Evolutionary conservation across 2,797 vertebrate genomes (phyloP), one percentile per base, ranked within the genome.

Genomic region (Bucorvus abyssinicus): DNA sequence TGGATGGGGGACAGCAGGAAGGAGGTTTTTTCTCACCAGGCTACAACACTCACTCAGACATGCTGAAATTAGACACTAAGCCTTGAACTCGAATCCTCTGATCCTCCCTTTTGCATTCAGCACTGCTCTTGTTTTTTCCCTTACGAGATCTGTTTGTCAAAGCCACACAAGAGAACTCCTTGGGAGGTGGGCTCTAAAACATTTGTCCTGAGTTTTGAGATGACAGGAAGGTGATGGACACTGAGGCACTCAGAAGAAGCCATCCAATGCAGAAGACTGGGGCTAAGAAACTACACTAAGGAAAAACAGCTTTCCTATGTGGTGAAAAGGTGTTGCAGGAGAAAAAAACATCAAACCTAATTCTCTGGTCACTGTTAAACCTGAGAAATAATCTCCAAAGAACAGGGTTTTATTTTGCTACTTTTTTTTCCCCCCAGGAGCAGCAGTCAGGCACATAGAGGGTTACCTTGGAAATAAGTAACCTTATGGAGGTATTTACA

Each of bases 401-500:
- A 3, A 2, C 23, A 24, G 7, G 67, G 21, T 3, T 44, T 93
- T 71, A n/a, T 82, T 82, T 44, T 79, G 21, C 56, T 55, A 5
- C 3, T 1, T 9, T 76, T 6, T 6, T 6, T 6, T 15, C 4
- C 29, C 9, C 11, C 24, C 34, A 22, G 68, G 68, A 81, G 38
- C 49, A 92, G 86, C 75, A 78, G 63, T 14, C 32, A 27, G 63
- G 47, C 88, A 94, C 1, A 2, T 53, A 87, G 67, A 84, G 74
- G 38, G 36, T 34, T 64, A 10, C 67, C 64, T 88, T 74, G 93
- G 82, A 82, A 96, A 92, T 91, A 84, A 93, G 29, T 95, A 90
- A 90, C 91, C 38, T 73, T 40, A 74, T 1, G 44, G 70, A 71
- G 68, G 36, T 87, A 71, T 89, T 93, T 89, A 90, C 84, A 89